Base-by-base conservation (phyloP, 2,113 vertebrate species). In the Hippopotamus amphibius region DNA sequence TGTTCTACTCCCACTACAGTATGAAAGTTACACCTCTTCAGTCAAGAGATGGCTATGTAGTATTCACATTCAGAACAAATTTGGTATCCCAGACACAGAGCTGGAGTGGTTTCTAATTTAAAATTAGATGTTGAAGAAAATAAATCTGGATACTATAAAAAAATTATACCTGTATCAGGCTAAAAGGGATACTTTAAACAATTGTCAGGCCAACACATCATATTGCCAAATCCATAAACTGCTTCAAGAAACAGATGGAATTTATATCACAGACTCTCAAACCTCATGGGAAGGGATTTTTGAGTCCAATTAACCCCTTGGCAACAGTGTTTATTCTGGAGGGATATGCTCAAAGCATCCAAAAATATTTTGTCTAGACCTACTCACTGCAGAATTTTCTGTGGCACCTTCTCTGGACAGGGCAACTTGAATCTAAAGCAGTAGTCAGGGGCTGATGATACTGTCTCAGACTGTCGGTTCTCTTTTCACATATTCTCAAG, bases 301-400 rank as follows among this genome's bases (percentile, higher is more conserved):
- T 98, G 95, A 90, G 96, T 98, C 95, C 95, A 98, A 97, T 98
- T 98, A 98, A 97, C 95, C 19, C 96, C 37, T 97, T 98, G 98
- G 98, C 98, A 98, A 77, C 76, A 95, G 90, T 89, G 57, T 37
- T 95, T 59, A 80, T 97, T 96, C 90, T 69, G 81, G 79, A 98
- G 77, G 0, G 30, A 97, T 79, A 85, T 88, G 84, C 92, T 97
- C 2, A 4, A 90, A 66, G 87, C 96, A 98, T 98, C 96, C 97
- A 93, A 97, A 98, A 95, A 79, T 98, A 98, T 97, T 98, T 98
- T 97, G 98, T 98, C 98, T 98, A 98, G 97, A 98, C 96, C 96
- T 93, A 96, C 19, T 37, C 90, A 81, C 0, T 7, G 77, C 82
- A 97, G 93, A 98, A 98, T 97, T 97, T 95, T 98, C 95, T 94